phyloP scores from a whole-genome alignment of 2,797 vertebrate species.

The Lagothrix lagotricha region DNA sequence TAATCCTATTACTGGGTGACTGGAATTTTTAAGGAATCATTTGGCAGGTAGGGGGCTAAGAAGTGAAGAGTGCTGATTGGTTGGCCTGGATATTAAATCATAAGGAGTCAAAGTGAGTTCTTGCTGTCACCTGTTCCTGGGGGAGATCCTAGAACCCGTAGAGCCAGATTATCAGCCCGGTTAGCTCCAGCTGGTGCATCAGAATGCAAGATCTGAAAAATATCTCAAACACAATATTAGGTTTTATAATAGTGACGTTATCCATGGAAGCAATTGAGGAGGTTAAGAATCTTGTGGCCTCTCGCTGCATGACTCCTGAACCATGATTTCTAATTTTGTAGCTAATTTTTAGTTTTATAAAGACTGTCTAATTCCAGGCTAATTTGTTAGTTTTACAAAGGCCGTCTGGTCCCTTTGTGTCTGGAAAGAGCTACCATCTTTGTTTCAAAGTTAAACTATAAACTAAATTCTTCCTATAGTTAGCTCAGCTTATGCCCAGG shows the following conservation, averaged over 20 bases:
- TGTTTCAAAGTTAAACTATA: background rate
- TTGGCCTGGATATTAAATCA: background rate
- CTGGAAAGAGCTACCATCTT: background rate
- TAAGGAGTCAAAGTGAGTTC: background rate
- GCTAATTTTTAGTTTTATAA: background rate
- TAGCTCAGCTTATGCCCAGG: background rate
- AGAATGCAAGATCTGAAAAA: background rate
- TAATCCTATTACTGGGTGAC: background rate
- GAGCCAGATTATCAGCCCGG: background rate
- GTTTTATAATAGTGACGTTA: background rate
- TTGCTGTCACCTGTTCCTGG: background rate
- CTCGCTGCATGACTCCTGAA: background rate
- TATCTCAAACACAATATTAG: background rate
- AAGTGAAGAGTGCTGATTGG: background rate
- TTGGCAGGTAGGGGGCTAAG: background rate
- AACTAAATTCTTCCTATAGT: background rate
- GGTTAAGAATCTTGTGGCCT: background rate
- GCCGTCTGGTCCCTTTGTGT: background rate
- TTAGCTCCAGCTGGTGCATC: background rate
- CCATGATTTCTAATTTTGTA: background rate
- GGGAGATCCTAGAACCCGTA: background rate
- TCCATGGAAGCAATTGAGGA: background rate
- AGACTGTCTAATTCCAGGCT: background rate
- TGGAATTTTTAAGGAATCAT: background rate
- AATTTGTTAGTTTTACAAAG: background rate